These are phyloP conservation scores for Pygoscelis adeliae DNA, from an alignment of 2,113 vertebrate species.

Conservation along the genomic window DNA sequence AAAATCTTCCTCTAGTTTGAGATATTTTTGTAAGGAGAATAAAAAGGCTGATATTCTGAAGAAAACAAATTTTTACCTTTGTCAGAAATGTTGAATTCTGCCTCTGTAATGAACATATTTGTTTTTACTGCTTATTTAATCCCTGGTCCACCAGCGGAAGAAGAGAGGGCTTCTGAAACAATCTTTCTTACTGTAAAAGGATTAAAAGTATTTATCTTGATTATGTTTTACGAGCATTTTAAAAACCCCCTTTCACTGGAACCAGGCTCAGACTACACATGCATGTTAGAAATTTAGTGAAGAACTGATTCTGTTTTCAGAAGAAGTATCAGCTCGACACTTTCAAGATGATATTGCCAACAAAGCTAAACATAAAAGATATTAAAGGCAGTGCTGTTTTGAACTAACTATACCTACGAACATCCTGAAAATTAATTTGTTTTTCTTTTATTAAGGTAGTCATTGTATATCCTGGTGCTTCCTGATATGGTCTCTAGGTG, in stretches of 20 bases:
- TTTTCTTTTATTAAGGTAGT: neutral
- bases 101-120: neutral
- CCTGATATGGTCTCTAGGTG: conserved; percentile 66
- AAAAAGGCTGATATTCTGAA: neutral
- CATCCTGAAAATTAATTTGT: neutral
- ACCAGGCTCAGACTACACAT: neutral
- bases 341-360: neutral
- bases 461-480: neutral
- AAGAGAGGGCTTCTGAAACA: neutral
- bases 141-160: neutral
- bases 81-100: neutral
- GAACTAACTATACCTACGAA: neutral
- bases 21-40: neutral
- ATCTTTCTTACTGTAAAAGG: neutral
- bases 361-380: neutral
- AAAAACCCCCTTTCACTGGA: neutral
- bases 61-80: neutral
- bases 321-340: neutral
- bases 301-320: neutral
- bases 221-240: neutral
- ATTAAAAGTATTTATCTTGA: neutral
- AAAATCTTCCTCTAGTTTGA: neutral
- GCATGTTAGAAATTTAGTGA: neutral
- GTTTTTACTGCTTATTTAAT: neutral
- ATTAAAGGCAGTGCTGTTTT: neutral